A percentile compares a stretch with the other conserved stretches of the same genome.
Conservation (phyloP, 2,888 invertebrate genomes). For the Andrena minutula region DNA sequence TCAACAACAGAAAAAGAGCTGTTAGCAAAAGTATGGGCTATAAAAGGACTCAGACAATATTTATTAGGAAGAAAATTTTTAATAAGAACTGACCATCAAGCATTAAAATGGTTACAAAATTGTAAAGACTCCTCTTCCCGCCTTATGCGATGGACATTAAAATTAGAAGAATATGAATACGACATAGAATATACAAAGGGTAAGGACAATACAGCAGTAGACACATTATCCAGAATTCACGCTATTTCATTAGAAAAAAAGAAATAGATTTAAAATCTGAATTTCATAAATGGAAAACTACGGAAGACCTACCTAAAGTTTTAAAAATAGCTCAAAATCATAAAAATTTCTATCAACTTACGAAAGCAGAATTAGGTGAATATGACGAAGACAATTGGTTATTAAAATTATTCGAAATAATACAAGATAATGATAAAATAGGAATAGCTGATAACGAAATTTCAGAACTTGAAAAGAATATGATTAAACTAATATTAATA, state of each 20-base stretch:
- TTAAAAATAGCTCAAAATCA: not conserved
- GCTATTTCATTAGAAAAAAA: not conserved
- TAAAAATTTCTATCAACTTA: not conserved
- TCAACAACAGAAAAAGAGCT: constrained; percentile 11
- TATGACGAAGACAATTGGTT: constrained; percentile 3
- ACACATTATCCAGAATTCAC: not conserved
- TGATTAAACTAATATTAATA: not conserved
- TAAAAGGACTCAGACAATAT: constrained; percentile 2
- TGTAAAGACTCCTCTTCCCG: not conserved
- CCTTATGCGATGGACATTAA: constrained; percentile 11
- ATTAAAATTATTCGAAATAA: not conserved
- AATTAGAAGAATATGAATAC: constrained; percentile 21
- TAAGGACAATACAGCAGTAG: constrained; percentile 7
- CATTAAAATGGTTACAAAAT: constrained; percentile 4
- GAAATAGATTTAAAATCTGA: not conserved
- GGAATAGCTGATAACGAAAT: not conserved
- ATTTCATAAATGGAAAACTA: not conserved
- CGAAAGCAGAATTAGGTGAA: not conserved
- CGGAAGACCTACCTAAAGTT: not conserved
- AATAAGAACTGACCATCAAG: not conserved
- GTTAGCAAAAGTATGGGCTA: constrained; percentile 8
- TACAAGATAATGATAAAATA: not conserved
- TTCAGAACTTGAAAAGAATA: not conserved
- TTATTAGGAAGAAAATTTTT: not conserved
- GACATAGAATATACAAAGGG: constrained; percentile 3